Base-by-base conservation (phyloP, 2,888 invertebrate genomes). In the Acrocyrtus sp. region DNA sequence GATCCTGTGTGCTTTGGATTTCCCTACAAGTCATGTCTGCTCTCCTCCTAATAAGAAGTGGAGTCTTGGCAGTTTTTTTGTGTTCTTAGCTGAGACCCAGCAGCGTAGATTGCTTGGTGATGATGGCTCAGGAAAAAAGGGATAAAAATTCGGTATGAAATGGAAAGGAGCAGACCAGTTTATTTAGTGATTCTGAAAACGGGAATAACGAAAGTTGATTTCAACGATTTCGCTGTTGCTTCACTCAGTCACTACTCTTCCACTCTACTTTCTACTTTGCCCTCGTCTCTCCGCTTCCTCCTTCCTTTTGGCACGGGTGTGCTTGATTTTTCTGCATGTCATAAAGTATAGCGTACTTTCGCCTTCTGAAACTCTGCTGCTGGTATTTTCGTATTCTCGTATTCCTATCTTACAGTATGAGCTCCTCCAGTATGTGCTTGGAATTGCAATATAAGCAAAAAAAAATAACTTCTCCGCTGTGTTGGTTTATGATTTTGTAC, bases 371-470 rank as follows among this genome's bases (percentile, higher is more conserved):
- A 34, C 34, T n/a, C n/a, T 34, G 34, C 6, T 34, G 34, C 34
- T 12, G 34, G n/a, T n/a, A n/a, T 12, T 34, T 34, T 34, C 34
- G 34, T 17, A 15, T 15, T 27, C 56, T 41, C 27, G 17, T 24
- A 41, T n/a, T 24, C 19, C 19, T 27, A 45, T 61, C 56, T 54
- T 48, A 29, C 57, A 70, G 50, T 66, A 66, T 60, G 72, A 67
- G 54, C 43, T 61, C n/a, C n/a, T n/a, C 48, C 53, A 19, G 61
- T 51, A 50, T 72, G 72, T 62, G 72, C 53, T 24, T n/a, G 26
- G 66, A 72, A 72, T 72, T 27, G 72, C 48, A 66, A 66, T 41
- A 29, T 47, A 53, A 39, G 65, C 26, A 12, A 66, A 66, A 39
- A 72, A 53, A 50, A 51, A n/a, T n/a, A n/a, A n/a, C n/a, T n/a